These are phyloP conservation scores for Astreopora myriophthalma DNA, from an alignment of 64 coral and sea anemone species.

Conservation along the genomic window DNA sequence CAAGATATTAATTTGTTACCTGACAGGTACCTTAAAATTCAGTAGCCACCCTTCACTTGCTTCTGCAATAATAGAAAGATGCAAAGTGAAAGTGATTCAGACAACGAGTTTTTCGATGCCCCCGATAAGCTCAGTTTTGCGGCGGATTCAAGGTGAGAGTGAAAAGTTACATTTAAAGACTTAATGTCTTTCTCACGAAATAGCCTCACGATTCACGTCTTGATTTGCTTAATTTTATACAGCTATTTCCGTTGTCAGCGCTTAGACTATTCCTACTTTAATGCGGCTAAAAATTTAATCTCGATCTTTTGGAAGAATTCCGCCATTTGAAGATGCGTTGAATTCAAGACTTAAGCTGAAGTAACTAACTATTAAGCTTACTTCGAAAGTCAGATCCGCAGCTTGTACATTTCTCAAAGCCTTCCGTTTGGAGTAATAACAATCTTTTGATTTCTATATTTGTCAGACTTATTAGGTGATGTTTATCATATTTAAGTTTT, in stretches of 20 bases:
- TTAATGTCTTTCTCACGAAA: too few relatives aligned
- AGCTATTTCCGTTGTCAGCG: not conserved
- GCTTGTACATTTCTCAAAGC: not conserved
- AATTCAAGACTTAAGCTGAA: too few relatives aligned
- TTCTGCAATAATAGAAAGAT: conserved; percentile 10
- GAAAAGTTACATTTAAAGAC: too few relatives aligned
- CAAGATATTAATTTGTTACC: not conserved
- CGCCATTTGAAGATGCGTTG: not conserved
- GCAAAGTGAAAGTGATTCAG: conserved; percentile 92
- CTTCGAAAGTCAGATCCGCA: not conserved
- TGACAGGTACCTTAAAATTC: not conserved
- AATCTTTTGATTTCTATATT: not conserved
- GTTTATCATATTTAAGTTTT: not conserved
- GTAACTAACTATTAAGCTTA: not conserved
- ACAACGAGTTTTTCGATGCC: conserved; percentile 90
- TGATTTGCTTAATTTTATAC: not conserved
- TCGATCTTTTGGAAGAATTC: not conserved
- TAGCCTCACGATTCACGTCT: too few relatives aligned
- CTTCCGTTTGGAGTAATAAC: not conserved
- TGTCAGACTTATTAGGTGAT: not conserved
- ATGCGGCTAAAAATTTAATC: not conserved
- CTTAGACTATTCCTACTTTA: not conserved
- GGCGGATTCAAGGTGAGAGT: not conserved
- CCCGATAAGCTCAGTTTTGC: conserved; percentile 54
- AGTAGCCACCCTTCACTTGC: not conserved